These are phyloP conservation scores for Eptatretus atami DNA, from an alignment of 2,797 vertebrate genomes.

Conservation along the genomic window DNA sequence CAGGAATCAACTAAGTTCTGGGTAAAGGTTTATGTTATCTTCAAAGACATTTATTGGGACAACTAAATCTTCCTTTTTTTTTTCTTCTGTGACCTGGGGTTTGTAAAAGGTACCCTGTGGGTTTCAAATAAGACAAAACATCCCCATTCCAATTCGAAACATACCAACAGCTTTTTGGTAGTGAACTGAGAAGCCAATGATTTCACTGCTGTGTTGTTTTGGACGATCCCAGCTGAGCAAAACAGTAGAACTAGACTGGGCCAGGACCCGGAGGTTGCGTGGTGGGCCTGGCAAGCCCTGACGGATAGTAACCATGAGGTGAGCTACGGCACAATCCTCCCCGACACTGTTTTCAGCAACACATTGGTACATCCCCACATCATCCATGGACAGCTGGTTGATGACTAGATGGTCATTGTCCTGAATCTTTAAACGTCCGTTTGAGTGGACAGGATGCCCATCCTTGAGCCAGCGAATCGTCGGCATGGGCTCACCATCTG, in stretches of 20 bases:
- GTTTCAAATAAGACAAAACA: too few relatives aligned
- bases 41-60: too few relatives aligned
- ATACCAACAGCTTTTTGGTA: slow-evolving; percentile 46
- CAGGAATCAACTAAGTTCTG: too few relatives aligned
- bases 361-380: slow-evolving; percentile 78
- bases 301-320: slow-evolving; percentile 52
- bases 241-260: slow-evolving; percentile 45
- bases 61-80: too few relatives aligned
- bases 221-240: slow-evolving; percentile 62
- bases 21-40: too few relatives aligned
- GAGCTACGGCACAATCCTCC: slow-evolving; percentile 49
- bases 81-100: too few relatives aligned
- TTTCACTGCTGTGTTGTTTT: slow-evolving; percentile 54
- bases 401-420: slow-evolving; percentile 54
- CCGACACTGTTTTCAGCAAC: slow-evolving; percentile 59
- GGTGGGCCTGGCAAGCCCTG: slow-evolving; percentile 72
- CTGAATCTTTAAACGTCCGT: slow-evolving; percentile 52
- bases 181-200: slow-evolving; percentile 86
- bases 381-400: slow-evolving; percentile 64
- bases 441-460: slow-evolving; percentile 30
- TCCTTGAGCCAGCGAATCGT: slow-evolving; percentile 54
- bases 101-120: too few relatives aligned
- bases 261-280: slow-evolving; percentile 26
- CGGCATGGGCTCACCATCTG: slow-evolving; percentile 43
- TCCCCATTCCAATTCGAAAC: slow-evolving; percentile 8